A percentile compares a stretch with the other conserved stretches of the same genome.
Conservation (phyloP, 2,888 invertebrate genomes). For the Oscheius sp. region DNA sequence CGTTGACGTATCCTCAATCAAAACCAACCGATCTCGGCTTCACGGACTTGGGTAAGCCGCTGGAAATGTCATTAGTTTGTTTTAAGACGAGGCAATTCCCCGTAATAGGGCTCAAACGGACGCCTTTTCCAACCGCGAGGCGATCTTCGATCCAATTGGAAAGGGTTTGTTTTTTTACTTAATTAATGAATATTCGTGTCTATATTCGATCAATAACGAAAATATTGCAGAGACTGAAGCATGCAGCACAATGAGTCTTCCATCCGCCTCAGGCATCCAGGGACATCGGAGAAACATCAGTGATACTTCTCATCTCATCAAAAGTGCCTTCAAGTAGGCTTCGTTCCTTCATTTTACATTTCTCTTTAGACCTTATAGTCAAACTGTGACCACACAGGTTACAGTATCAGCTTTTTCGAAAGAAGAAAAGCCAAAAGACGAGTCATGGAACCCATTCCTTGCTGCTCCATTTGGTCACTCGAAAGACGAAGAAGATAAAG, state of each 20-base stretch:
- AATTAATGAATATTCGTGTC: background rate
- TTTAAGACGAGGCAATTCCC: constrained; percentile 17
- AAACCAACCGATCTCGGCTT: constrained; percentile 45
- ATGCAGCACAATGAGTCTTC: constrained; percentile 20
- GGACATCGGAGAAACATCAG: constrained; percentile 40
- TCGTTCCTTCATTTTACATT: constrained; percentile 1
- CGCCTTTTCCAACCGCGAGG: constrained; percentile 1
- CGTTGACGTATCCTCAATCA: constrained; percentile 39
- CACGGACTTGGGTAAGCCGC: constrained; percentile 40
- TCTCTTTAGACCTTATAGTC: constrained; percentile 47
- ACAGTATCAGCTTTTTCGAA: background rate
- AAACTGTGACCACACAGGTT: constrained; percentile 25
- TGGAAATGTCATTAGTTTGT: background rate
- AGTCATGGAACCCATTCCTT: constrained; percentile 59
- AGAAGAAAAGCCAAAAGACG: background rate
- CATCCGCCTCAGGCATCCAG: background rate
- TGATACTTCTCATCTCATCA: constrained; percentile 43
- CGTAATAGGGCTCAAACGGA: constrained; percentile 19
- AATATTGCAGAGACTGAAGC: constrained; percentile 5
- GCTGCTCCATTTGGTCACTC: constrained; percentile 50
- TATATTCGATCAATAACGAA: background rate
- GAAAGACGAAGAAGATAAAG: background rate
- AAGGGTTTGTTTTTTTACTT: constrained; percentile 6
- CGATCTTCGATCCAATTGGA: background rate
- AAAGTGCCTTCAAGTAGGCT: constrained; percentile 54